Base-by-base conservation (phyloP, 2,888 invertebrate genomes). In the Tenthredo amoena region DNA sequence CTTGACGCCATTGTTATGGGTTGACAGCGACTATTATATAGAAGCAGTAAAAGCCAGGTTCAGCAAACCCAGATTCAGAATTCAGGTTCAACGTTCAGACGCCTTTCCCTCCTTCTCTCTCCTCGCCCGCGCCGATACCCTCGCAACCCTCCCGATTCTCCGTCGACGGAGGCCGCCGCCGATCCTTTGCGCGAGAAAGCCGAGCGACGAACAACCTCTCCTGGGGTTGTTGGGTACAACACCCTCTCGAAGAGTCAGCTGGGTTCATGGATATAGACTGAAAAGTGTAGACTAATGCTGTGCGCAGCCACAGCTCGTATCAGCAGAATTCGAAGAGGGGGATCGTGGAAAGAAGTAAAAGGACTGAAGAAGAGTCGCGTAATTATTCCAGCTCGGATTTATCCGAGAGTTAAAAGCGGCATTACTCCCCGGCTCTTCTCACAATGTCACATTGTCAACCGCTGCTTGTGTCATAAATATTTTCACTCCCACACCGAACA, bases 11-110 rank as follows among this genome's bases (percentile, higher is more conserved):
- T 74, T 74, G 72, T 74, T 74, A 43, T 43, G n/a, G 72, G 21
- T 74, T 74, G n/a, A 68, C 68, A 12, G 34, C 34, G 34, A 68
- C 34, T 68, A 12, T 47, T 68, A 68, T 68, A 68, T 31, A 68
- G 31, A 68, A 68, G 34, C 68, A 18, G 68, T 10, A 68, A 26
- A 34, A 37, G 72, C 43, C 72, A 71, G 68, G 83, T 83, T 83
- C 83, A 68, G 34, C 47, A 65, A 43, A 65, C 50, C 83, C 68
- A 31, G 40, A 62, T 81, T 40, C 62, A 26, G 40, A 62, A 65
- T 83, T 86, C 86, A 88, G 89, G 90, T 90, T 90, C 90, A 90
- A 90, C 88, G 90, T 88, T 89, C 90, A 90, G 89, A 88, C 89
- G 85, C 84, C 85, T 62, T 84, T 71, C 71, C n/a, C 76, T 40